Conservation (phyloP, 2,888 invertebrate genomes). For the Tipula vernalis region DNA sequence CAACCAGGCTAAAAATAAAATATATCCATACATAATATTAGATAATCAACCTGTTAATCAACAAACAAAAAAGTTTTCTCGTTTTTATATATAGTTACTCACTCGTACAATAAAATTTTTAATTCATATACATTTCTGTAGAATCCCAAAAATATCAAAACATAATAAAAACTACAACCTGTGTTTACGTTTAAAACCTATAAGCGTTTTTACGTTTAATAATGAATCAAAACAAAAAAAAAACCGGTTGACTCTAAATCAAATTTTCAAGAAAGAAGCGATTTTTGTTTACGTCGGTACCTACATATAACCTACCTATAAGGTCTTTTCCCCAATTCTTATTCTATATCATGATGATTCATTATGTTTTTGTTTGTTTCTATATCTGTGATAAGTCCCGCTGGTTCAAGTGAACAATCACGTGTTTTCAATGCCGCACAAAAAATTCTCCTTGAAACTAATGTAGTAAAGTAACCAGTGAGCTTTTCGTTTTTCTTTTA, state of each 20-base stretch:
- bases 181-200: neutral
- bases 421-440: neutral
- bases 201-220: no score
- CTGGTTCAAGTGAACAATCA: neutral
- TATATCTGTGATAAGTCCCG: no score
- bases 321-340: neutral
- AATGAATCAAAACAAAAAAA: neutral
- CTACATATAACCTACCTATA: no score
- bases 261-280: no score
- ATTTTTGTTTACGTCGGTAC: neutral
- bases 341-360: neutral
- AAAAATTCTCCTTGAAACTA: neutral
- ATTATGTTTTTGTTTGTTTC: neutral
- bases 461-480: neutral
- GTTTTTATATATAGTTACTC: neutral
- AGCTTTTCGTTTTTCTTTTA: neutral
- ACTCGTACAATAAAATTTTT: neutral
- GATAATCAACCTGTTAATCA: neutral
- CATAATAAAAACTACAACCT: neutral
- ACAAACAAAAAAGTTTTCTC: neutral
- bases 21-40: neutral
- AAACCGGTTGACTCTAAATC: neutral
- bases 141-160: neutral
- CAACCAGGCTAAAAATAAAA: neutral
- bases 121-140: neutral